Evolutionary conservation across 2,888 invertebrate species (phyloP).

Genomic region (Caenorhabditis zanzibari): DNA sequence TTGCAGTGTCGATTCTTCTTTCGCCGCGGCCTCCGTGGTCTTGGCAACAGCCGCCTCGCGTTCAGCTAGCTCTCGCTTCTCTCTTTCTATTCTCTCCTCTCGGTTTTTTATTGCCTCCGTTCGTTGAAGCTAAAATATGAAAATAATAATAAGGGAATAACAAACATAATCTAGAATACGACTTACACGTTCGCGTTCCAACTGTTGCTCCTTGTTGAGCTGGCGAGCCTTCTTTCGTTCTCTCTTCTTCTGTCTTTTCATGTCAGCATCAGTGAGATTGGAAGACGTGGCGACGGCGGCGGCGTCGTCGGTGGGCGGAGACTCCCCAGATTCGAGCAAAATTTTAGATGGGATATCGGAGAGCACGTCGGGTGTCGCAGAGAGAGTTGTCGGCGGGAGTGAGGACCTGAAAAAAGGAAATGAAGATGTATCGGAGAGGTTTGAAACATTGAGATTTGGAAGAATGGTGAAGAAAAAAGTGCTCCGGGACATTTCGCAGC

Average conservation of each 20-base stretch:
- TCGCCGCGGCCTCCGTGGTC: slow-evolving; percentile 1
- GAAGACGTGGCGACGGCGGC: slow-evolving; percentile 4
- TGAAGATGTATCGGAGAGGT: too few relatives aligned
- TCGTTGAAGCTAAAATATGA: slow-evolving; percentile 27
- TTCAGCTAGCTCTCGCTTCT: slow-evolving; percentile 12
- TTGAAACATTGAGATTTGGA: too few relatives aligned
- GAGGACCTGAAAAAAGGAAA: not conserved
- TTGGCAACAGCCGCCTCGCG: slow-evolving; percentile 45
- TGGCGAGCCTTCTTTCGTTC: slow-evolving; percentile 38
- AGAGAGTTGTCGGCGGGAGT: too few relatives aligned
- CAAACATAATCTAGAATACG: not conserved
- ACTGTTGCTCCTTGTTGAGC: slow-evolving; percentile 22
- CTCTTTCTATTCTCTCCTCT: not conserved
- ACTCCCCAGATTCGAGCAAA: not conserved
- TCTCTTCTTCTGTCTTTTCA: slow-evolving; percentile 37
- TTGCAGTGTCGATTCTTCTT: too few relatives aligned
- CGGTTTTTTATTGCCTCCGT: not conserved
- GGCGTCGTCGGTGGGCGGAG: not conserved
- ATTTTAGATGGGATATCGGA: slow-evolving; percentile 7
- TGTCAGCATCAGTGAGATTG: not conserved
- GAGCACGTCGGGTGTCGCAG: slow-evolving; percentile 3
- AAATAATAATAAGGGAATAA: not conserved
- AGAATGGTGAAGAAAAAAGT: too few relatives aligned
- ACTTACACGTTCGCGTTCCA: slow-evolving; percentile 23
- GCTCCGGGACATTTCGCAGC: too few relatives aligned